These are phyloP conservation scores for Cristatella mucedo DNA, from an alignment of 2,888 invertebrate genomes.

Conservation along the genomic window DNA sequence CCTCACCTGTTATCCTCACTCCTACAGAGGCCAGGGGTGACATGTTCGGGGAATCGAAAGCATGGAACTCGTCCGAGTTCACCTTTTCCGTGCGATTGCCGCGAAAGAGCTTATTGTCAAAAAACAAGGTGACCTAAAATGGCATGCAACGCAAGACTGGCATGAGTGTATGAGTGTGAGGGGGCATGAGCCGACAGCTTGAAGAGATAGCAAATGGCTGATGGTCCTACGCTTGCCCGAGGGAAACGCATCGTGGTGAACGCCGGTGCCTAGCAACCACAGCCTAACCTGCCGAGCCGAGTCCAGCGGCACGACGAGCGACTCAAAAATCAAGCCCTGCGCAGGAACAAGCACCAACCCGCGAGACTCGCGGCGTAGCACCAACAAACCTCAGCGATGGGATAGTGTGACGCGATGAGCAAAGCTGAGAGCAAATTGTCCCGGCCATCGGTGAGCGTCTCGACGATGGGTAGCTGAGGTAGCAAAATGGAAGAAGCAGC, in stretches of 20 bases:
- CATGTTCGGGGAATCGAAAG: constrained; percentile 74
- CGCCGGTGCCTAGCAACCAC: no score
- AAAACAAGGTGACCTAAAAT: constrained; percentile 52
- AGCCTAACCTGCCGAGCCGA: no score
- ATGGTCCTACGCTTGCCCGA: no score
- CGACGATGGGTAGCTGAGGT: constrained; percentile 71
- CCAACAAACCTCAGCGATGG: constrained; percentile 71
- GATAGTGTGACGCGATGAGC: constrained; percentile 69
- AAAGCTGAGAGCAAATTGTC: constrained; percentile 80
- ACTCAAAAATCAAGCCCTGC: no score
- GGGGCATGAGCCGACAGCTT: no score
- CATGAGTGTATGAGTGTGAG: no score
- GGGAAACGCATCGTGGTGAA: no score
- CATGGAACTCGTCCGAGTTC: constrained; percentile 45
- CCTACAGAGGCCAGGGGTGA: constrained; percentile 65
- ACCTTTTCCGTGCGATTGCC: constrained; percentile 73
- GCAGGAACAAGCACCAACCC: no score
- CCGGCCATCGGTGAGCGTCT: constrained; percentile 76
- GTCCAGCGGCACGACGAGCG: no score
- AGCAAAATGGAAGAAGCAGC: not conserved
- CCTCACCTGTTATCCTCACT: constrained; percentile 14
- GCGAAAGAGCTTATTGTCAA: constrained; percentile 67
- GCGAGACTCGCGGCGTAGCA: no score
- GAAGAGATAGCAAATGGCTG: no score
- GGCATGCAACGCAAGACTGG: no score